These are phyloP conservation scores for Anolis apletophallus DNA, from an alignment of 2,797 vertebrate genomes.

Conservation along the genomic window DNA sequence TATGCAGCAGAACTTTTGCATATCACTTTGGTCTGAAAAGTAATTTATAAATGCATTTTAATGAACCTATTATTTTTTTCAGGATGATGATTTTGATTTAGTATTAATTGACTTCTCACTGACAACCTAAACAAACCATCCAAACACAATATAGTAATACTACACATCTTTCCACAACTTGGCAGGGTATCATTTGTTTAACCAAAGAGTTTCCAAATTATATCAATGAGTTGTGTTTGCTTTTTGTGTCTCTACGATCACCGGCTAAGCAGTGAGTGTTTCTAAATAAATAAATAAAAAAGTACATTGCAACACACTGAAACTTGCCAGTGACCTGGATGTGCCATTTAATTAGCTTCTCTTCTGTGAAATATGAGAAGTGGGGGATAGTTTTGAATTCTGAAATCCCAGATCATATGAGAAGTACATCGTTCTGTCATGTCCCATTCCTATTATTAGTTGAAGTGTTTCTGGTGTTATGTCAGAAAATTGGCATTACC, in stretches of 20 bases:
- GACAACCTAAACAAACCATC: neutral
- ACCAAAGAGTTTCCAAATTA: slow-evolving; percentile 41
- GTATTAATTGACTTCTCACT: neutral
- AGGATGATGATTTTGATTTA: no score
- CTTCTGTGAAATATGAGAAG: slow-evolving; percentile 33
- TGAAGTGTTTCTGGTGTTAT: slow-evolving; percentile 16
- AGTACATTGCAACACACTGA: slow-evolving; percentile 21
- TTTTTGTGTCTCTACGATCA: slow-evolving; percentile 32
- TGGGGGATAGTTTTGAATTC: slow-evolving; percentile 28
- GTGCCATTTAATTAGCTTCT: slow-evolving; percentile 51
- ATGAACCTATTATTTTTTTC: no score
- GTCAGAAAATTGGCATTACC: slow-evolving; percentile 26
- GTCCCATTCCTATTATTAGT: slow-evolving; percentile 21
- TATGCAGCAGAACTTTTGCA: no score
- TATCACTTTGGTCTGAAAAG: no score
- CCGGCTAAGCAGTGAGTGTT: slow-evolving; percentile 18
- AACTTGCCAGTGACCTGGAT: slow-evolving; percentile 28
- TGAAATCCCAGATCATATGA: slow-evolving; percentile 21
- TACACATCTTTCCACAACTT: neutral
- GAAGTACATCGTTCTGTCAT: slow-evolving; percentile 10
- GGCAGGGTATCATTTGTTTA: neutral
- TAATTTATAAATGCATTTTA: no score
- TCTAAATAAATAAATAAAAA: slow-evolving; percentile 37
- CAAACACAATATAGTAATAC: neutral
- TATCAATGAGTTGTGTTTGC: slow-evolving; percentile 9